Evolutionary conservation across 1,140 invertebrate species (phyloP).

Genomic region (Tetramorium parvispinum): DNA sequence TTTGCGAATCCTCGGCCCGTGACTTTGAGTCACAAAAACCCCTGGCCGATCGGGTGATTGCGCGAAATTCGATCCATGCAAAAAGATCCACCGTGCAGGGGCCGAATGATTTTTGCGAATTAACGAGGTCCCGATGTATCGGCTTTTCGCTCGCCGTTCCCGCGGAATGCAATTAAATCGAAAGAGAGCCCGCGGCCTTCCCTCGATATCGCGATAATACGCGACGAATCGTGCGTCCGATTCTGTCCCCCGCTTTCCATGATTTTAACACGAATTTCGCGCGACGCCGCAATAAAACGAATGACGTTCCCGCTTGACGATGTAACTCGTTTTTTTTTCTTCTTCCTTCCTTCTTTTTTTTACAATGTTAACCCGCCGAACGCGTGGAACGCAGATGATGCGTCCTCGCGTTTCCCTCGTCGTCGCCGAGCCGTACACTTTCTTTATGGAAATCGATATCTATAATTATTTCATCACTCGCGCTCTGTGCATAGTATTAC

Average conservation of each 20-base stretch:
- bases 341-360: neutral
- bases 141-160: slow-evolving; percentile 37
- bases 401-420: slow-evolving; percentile 41
- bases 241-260: neutral
- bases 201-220: slow-evolving; percentile 34
- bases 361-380: slow-evolving; percentile 24
- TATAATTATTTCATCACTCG: slow-evolving; percentile 78
- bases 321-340: slow-evolving; percentile 12
- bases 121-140: slow-evolving; percentile 67
- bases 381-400: slow-evolving; percentile 38
- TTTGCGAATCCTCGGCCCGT: neutral
- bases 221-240: neutral
- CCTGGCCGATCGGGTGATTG: slow-evolving; percentile 35
- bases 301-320: slow-evolving; percentile 6
- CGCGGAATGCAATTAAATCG: slow-evolving; percentile 70
- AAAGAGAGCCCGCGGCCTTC: slow-evolving; percentile 52
- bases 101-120: slow-evolving; percentile 67
- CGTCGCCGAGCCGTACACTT: slow-evolving; percentile 62
- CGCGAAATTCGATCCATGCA: slow-evolving; percentile 64
- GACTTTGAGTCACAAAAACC: slow-evolving; percentile 15
- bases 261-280: slow-evolving; percentile 37
- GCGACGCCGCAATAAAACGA: slow-evolving; percentile 5
- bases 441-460: slow-evolving; percentile 77
- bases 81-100: slow-evolving; percentile 57
- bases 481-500: slow-evolving; percentile 58